phyloP scores from a whole-genome alignment of 2,797 vertebrate species.

The Loris lydekkerianus region DNA sequence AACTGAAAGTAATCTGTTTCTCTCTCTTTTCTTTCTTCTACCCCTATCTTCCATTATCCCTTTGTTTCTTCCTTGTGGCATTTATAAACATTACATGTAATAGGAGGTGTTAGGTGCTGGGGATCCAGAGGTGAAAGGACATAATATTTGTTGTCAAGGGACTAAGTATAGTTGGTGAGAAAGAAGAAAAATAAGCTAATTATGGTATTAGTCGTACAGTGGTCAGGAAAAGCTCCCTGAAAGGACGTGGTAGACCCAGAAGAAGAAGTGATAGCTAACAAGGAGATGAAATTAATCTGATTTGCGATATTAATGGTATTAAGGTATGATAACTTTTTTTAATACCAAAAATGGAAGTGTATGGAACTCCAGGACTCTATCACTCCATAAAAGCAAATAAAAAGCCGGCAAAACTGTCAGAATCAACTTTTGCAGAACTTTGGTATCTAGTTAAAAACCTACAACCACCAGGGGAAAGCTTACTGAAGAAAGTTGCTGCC shows the following conservation, averaged over 20 bases:
- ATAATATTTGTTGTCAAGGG: neutral
- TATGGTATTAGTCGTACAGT: neutral
- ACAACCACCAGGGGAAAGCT: neutral
- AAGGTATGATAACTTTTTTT: constrained; percentile 9
- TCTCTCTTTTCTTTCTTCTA: neutral
- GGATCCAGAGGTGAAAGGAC: constrained; percentile 24
- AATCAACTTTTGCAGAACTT: constrained; percentile 36
- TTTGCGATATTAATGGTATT: constrained; percentile 17
- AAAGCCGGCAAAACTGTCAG: constrained; percentile 22
- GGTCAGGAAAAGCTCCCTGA: constrained; percentile 34
- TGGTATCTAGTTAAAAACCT: constrained; percentile 29
- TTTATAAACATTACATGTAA: constrained; percentile 23
- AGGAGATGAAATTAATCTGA: constrained; percentile 48
- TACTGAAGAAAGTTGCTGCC: constrained; percentile 27
- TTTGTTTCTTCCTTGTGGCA: neutral
- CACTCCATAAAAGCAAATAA: constrained; percentile 51
- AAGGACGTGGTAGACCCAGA: constrained; percentile 29
- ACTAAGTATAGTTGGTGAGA: constrained; percentile 63
- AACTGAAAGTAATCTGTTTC: neutral
- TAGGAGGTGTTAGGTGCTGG: neutral
- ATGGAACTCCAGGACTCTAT: neutral
- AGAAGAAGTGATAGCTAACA: constrained; percentile 21
- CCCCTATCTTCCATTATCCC: neutral
- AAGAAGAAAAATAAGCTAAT: constrained; percentile 40
- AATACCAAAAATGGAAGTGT: constrained; percentile 5